Evolutionary conservation across 2,113 vertebrate species (phyloP), one percentile per base, ranked within the genome.

Genomic region (Marcusenius ussheri): DNA sequence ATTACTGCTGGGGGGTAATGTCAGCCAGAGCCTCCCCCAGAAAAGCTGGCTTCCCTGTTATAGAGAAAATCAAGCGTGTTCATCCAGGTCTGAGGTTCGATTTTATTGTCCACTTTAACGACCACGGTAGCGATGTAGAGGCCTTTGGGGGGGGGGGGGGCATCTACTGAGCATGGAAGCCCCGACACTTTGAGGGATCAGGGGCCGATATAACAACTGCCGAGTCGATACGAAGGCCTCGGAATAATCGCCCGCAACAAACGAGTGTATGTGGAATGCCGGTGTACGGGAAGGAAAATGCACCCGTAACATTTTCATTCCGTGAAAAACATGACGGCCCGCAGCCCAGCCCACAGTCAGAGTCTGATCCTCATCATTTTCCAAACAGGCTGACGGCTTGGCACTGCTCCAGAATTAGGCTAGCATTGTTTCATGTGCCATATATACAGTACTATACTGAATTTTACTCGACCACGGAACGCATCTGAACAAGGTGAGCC

Each of bases 51-150:
- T 39, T 50, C 85, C n/a, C 46, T 10, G n/a, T 87, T 90, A 91
- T 93, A 90, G 90, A 27, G 85, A 31, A 87, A 53, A 51, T 87
- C 46, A 27, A 49, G 45, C 11, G 24, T 87, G 85, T 51, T 56
- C 27, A 9, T 87, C 85, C 27, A 87, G 46, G 10, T 53, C 47
- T 4, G n/a, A 15, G 13, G 9, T 35, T 46, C 46, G 49, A 51
- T 87, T 53, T 56, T 51, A 35, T 87, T 87, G 46, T 53, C 85
- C 85, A 35, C 50, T 87, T 87, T 87, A 87, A 87, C 27, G n/a
- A 27, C 49, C n/a, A 53, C 19, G 13, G 47, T 27, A 47, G 46
- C 9, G 4, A 10, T 46, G 24, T 9, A n/a, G 10, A 27, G 83
- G 49, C 85, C 85, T 77, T 77, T 50, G 50, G 50, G 13, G 53